Evolutionary conservation across 2,797 vertebrate genomes (phyloP).

Genomic region (Leucoraja ocellata): DNA sequence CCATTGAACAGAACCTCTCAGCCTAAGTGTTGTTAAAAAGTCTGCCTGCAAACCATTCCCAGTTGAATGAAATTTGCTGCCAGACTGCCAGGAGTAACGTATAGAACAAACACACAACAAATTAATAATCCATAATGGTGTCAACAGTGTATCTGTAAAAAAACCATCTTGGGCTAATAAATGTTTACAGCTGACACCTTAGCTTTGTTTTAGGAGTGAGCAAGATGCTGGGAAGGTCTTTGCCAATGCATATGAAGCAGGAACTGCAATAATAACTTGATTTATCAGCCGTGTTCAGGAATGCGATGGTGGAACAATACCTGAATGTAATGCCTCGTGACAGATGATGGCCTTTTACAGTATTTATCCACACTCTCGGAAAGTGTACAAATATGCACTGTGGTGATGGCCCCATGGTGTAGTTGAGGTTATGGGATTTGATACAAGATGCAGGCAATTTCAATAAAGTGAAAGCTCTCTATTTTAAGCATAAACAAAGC

Average conservation of each 20-base stretch:
- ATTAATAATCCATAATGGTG: background rate
- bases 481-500: constrained; percentile 8
- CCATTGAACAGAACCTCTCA: background rate
- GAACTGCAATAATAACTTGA: background rate
- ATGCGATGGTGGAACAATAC: background rate
- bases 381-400: background rate
- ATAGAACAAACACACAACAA: background rate
- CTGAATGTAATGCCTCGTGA: background rate
- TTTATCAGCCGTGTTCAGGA: background rate
- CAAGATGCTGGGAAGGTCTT: background rate
- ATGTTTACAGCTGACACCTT: background rate
- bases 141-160: background rate
- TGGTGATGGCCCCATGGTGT: background rate
- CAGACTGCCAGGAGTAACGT: background rate
- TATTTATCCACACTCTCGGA: background rate
- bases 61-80: background rate
- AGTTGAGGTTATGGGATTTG: background rate
- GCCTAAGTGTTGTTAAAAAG: background rate
- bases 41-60: background rate
- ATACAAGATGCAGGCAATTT: background rate
- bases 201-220: background rate
- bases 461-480: background rate
- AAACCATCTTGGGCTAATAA: background rate
- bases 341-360: background rate
- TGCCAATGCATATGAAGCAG: background rate